These are phyloP conservation scores for Anisognathus igniventris DNA, from an alignment of 2,797 vertebrate genomes.

Conservation along the genomic window DNA sequence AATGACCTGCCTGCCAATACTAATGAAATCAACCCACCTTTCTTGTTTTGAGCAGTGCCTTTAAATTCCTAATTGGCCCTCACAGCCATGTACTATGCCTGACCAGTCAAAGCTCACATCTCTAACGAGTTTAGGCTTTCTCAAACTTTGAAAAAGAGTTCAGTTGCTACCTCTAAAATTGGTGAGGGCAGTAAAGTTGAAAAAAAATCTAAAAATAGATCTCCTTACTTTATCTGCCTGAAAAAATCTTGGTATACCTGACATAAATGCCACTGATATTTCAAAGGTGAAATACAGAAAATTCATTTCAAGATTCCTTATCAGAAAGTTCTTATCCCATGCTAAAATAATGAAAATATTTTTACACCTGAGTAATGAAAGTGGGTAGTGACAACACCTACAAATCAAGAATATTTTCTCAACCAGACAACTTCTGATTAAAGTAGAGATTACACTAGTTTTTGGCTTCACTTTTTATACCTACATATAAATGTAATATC, in stretches of 20 bases:
- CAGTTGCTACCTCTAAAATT: background rate
- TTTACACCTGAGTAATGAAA: slow-evolving; percentile 54
- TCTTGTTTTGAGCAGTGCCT: slow-evolving; percentile 10
- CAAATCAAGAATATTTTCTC: slow-evolving; percentile 60
- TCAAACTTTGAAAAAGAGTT: background rate
- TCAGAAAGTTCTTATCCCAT: slow-evolving; percentile 11
- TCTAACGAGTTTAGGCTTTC: background rate
- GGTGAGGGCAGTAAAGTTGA: background rate
- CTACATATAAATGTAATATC: background rate
- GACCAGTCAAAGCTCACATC: background rate
- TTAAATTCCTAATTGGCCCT: slow-evolving; percentile 34
- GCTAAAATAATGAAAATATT: slow-evolving; percentile 11
- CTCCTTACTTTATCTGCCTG: background rate
- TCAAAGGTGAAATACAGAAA: background rate
- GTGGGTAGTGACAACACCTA: slow-evolving; percentile 40
- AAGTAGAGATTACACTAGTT: background rate
- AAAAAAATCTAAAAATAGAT: background rate
- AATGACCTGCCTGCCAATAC: slow-evolving; percentile 21
- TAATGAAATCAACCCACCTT: slow-evolving; percentile 39
- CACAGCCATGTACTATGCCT: background rate
- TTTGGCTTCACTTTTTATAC: background rate
- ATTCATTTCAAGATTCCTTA: background rate
- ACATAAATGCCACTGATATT: background rate
- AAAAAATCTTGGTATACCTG: background rate
- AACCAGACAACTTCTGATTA: background rate